Base-by-base conservation (phyloP, 2,113 vertebrate genomes). In the Dolichotis patagonum region DNA sequence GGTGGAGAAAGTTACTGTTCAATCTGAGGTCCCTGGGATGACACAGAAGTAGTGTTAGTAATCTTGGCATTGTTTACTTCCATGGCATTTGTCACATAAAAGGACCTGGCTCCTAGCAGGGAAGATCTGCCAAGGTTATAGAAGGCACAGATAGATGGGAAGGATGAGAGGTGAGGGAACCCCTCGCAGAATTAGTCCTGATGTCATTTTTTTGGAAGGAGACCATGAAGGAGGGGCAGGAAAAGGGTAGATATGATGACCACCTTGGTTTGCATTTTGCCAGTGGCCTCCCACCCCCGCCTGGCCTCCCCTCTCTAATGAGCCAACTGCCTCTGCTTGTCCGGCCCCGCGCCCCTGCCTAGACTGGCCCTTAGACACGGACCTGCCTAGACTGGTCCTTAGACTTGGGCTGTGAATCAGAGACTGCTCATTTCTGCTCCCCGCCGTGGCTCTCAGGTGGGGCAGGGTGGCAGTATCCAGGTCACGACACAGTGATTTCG, bases 371-470 rank as follows among this genome's bases (percentile, higher is more conserved):
- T 26, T 63, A 43, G 92, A 92, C 46, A 0, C 38, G 54, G n/a
- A n/a, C 90, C 81, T 94, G 97, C 90, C 97, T 46, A 17, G 94
- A 85, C 98, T 90, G 65, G 96, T 73, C 97, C 92, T 26, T 63
- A 43, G 92, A 92, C 46, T 0, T 35, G 54, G 52, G 56, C 88
- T 7, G 0, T 94, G 95, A 96, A 75, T 96, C 97, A 98, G 91
- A 91, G 91, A 78, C 65, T 0, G 54, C 56, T 60, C n/a, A 2
- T 46, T 60, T 62, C 95, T 78, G 26, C 3, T 38, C 77, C 41
- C 58, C 28, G 35, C 90, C n/a, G 17, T 49, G 52, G 84, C 63
- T 87, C 63, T 11, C 12, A 19, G 82, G 30, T 56, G 43, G 71
- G 46, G 28, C 0, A 13, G 85, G 77, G 49, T 1, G 6, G 35